Percentiles rank a stretch among this genome's conserved stretches.
phyloP scores from a whole-genome alignment of 2,888 invertebrate species.

The Nomada goodeniana region DNA sequence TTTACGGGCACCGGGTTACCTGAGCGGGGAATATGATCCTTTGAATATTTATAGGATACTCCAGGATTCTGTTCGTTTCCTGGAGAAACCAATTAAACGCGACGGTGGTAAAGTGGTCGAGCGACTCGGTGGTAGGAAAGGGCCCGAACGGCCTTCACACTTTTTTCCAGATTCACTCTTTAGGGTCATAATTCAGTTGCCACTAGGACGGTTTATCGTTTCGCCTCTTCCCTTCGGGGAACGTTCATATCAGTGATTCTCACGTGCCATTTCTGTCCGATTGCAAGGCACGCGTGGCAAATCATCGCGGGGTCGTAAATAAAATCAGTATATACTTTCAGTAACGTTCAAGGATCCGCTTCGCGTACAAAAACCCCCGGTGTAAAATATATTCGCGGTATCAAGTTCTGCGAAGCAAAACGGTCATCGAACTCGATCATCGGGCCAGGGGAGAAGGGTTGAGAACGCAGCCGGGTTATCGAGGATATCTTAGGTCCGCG shows the following conservation, averaged over 20 bases:
- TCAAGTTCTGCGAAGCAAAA: background rate
- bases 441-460: background rate
- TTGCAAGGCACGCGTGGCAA: background rate
- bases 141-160: conserved; percentile 73
- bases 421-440: background rate
- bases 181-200: conserved; percentile 74
- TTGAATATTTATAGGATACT: conserved; percentile 34
- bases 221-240: conserved; percentile 50
- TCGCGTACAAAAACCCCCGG: background rate
- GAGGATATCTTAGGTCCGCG: conserved; percentile 19
- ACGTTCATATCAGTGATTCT: conserved; percentile 62
- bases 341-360: background rate
- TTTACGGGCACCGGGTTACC: background rate
- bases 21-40: background rate
- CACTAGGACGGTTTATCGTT: conserved; percentile 56
- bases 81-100: conserved; percentile 56
- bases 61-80: conserved; percentile 41
- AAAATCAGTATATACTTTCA: background rate
- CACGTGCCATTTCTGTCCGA: conserved; percentile 3
- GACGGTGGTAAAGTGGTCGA: conserved; percentile 35
- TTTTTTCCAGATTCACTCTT: conserved; percentile 68
- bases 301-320: background rate
- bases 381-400: background rate
- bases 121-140: conserved; percentile 57
- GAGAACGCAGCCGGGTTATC: conserved; percentile 50